These are phyloP conservation scores for Spermophilus dauricus DNA, from an alignment of 2,113 vertebrate genomes.

Conservation along the genomic window DNA sequence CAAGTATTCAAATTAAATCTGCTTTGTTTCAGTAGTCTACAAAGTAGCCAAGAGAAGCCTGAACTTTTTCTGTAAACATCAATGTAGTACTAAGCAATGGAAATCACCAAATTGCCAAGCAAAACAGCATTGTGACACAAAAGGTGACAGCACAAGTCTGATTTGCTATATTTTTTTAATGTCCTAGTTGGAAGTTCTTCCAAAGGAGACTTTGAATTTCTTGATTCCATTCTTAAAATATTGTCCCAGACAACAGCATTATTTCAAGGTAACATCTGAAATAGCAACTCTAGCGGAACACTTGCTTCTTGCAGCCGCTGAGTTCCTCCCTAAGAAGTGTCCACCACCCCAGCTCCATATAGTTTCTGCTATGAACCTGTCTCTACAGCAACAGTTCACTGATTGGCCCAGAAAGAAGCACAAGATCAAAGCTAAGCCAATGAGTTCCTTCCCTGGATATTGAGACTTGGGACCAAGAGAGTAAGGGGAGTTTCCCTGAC, in stretches of 20 bases:
- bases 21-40: not conserved
- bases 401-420: not conserved
- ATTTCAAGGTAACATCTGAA: slow-evolving; percentile 3
- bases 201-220: not conserved
- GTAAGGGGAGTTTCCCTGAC: not conserved
- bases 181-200: not conserved
- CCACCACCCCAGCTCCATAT: not conserved
- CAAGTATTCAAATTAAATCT: slow-evolving; percentile 9
- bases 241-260: not conserved
- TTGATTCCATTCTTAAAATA: slow-evolving; percentile 3
- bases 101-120: slow-evolving; percentile 19
- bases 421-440: not conserved
- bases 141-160: not conserved
- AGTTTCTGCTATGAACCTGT: not conserved
- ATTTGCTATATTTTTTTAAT: not conserved
- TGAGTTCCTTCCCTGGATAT: not conserved
- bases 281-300: not conserved
- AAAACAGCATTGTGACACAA: not conserved
- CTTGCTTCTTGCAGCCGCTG: not conserved
- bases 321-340: not conserved
- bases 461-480: not conserved
- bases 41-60: not conserved
- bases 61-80: not conserved
- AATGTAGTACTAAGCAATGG: not conserved
- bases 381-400: not conserved